Base-by-base conservation (phyloP, 2,888 invertebrate species). In the Rhagonycha fulva region DNA sequence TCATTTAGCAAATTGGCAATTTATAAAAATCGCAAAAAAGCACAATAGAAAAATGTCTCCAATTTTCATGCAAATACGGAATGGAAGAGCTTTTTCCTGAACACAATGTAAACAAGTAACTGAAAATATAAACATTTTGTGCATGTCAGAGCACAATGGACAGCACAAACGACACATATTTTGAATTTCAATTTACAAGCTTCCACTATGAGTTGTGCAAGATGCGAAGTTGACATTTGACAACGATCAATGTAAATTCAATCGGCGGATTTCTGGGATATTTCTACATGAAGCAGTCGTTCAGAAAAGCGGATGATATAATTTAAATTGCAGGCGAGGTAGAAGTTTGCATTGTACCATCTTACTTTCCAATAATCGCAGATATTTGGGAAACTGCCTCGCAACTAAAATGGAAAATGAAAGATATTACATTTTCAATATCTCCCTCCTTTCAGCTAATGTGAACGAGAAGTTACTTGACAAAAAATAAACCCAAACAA, bases 161-260 rank as follows among this genome's bases (percentile, higher is more conserved):
- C 61, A 66, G 72, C 68, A 32, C 71, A 72, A 23, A 68, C 75
- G 62, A 61, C 72, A 76, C 69, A 76, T 76, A 76, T 72, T 76
- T 71, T 72, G 72, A 72, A 72, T 76, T 76, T 76, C 76, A 76
- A 76, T 76, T 76, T 75, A 67, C 14, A 66, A 69, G 68, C 30
- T 62, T 32, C 72, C 63, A 69, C 66, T 60, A 32, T 68, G 70
- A 80, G 78, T 80, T 82, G 79, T 79, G 47, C 47, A 19, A 79
- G 79, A 81, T 81, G 80, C 77, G 75, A 77, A 76, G 76, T 77
- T 80, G 81, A 80, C 81, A 79, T 81, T 81, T 81, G 80, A 81
- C 80, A 78, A 71, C 78, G 79, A 78, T 78, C 81, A 81, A 81
- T 81, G 80, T 76, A 80, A 81, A 81, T 82, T 78, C 80, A 81